Evolutionary conservation across 2,113 vertebrate species (phyloP), one percentile per base, ranked within the genome.

Genomic region (Gambusia affinis): DNA sequence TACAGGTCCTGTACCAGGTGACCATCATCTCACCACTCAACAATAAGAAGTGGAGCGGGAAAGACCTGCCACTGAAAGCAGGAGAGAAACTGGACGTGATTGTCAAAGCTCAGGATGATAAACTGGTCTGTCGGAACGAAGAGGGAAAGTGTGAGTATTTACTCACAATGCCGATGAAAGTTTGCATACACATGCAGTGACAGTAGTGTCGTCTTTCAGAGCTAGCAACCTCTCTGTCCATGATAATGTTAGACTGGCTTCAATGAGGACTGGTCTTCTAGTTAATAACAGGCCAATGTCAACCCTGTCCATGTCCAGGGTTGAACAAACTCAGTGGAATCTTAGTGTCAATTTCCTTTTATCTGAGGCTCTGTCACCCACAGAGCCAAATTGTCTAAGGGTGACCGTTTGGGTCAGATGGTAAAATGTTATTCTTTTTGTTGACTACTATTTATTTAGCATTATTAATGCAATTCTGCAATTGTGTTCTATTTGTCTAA

Each of bases 131-230:
- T 88, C 95, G 97, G 67, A 99, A 97, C 1, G 93, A 95, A n/a
- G 96, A 99, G 8, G 96, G 97, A 22, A 98, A 97, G 92, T 96
- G 97, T 98, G 92, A 97, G 97, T 95, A 24, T 63, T 27, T 51
- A 37, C 44, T 19, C 44, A 17, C 44, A 19, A 19, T 22, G 14
- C 4, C 44, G 1, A 14, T 24, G 51, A 57, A 57, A n/a, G 51
- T 57, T 57, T 57, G 51, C 51, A 37, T 54, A 8, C 33, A 8
- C 33, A 35, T 35, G 7, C 33, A 8, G 8, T 35, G 33, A 35
- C 33, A 54, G 17, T 8, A 54, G 47, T 4, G 17, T 19, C 51
- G 8, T 54, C 22, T 24, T 54, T 54, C n/a, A 54, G n/a, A 24
- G 22, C 8, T 5, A 24, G 14, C 47, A 54, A 4, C 15, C 12